Conservation (phyloP, 2,888 invertebrate genomes). For the Lathronympha strigana region DNA sequence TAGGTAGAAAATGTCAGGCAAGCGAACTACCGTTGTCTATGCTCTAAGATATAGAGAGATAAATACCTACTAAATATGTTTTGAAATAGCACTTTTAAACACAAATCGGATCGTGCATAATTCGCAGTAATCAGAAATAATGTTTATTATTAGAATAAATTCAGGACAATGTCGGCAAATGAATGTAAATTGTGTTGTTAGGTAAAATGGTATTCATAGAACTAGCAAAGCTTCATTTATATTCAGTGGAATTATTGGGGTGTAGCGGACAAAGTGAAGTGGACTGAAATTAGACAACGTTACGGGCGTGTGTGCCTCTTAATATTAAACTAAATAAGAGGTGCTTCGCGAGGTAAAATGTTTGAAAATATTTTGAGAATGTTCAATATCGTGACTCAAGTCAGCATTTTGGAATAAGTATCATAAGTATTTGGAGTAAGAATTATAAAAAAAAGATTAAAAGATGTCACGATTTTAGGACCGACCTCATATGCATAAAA, state of each 20-base stretch:
- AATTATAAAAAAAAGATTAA: too few species aligned
- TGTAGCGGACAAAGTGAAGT: slow-evolving; percentile 62
- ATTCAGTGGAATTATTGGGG: slow-evolving; percentile 70
- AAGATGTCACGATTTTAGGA: too few species aligned
- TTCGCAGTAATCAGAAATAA: slow-evolving; percentile 36
- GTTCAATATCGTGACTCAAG: too few species aligned
- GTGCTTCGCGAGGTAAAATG: background rate
- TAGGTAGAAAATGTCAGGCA: too few species aligned
- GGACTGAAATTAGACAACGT: slow-evolving; percentile 60
- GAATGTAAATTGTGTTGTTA: slow-evolving; percentile 70
- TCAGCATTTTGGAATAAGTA: too few species aligned
- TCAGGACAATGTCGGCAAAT: slow-evolving; percentile 53
- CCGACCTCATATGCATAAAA: too few species aligned
- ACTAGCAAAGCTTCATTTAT: slow-evolving; percentile 72
- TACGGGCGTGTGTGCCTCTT: slow-evolving; percentile 49
- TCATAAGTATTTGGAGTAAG: too few species aligned
- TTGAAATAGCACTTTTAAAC: too few species aligned
- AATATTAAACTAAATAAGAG: background rate
- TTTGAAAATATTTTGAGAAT: background rate
- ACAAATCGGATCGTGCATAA: slow-evolving; percentile 16
- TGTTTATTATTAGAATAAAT: slow-evolving; percentile 46
- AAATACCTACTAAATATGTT: too few species aligned
- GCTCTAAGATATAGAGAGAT: too few species aligned
- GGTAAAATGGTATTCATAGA: slow-evolving; percentile 75
- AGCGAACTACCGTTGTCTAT: too few species aligned